Evolutionary conservation across 2,113 vertebrate genomes (phyloP).

Genomic region (Ophiodon elongatus): DNA sequence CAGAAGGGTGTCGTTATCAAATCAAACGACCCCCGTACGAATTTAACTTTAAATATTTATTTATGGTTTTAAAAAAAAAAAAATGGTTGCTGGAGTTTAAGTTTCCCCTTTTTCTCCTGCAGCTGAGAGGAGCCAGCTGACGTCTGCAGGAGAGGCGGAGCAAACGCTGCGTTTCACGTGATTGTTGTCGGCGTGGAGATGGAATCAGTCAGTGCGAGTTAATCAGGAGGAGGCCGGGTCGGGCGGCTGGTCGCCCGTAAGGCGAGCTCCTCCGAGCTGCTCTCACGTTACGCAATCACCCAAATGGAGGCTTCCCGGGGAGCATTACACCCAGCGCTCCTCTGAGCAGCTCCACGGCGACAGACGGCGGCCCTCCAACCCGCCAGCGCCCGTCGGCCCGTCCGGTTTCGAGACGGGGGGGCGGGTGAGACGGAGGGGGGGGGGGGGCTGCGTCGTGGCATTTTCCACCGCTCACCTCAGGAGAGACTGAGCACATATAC

Average conservation of each 20-base stretch:
- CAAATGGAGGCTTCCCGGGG: conserved; percentile 55
- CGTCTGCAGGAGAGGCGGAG: too few species aligned
- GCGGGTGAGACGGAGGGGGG: too few species aligned
- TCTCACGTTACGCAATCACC: conserved; percentile 68
- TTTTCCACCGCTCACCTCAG: conserved; percentile 62
- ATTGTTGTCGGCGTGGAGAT: conserved; percentile 13
- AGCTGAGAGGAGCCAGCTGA: too few species aligned
- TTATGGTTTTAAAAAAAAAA: neutral
- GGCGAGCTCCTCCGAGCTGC: conserved; percentile 55
- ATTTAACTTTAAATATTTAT: conserved; percentile 1
- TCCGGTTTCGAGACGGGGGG: too few species aligned
- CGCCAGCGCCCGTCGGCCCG: too few species aligned
- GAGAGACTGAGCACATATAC: conserved; percentile 79
- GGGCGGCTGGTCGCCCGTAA: too few species aligned
- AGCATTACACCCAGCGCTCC: too few species aligned
- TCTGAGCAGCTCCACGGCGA: conserved; percentile 72
- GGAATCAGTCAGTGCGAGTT: conserved; percentile 52
- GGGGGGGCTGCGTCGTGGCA: neutral
- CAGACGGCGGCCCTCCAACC: conserved; percentile 71
- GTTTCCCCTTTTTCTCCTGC: too few species aligned
- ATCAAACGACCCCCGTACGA: neutral
- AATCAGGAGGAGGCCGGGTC: too few species aligned
- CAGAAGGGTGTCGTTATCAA: neutral
- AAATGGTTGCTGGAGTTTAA: neutral
- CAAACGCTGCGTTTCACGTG: too few species aligned